Conservation (phyloP, 2,888 invertebrate species). For the Brenthis ino region DNA sequence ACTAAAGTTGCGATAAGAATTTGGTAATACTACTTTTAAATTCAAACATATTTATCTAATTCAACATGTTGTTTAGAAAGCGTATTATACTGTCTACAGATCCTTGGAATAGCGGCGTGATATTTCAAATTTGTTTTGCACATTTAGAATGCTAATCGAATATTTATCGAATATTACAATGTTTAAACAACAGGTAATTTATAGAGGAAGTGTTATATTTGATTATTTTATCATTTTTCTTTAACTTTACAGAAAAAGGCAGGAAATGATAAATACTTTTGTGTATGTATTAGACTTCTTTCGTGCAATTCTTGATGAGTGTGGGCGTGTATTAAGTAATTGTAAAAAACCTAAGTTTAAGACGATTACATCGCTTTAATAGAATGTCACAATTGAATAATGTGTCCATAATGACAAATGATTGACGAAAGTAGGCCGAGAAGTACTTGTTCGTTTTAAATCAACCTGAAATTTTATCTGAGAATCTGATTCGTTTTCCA, state of each 20-base stretch:
- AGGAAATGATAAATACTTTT: constrained; percentile 32
- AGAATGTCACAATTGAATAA: constrained; percentile 46
- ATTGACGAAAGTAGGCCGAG: constrained; percentile 44
- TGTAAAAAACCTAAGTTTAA: constrained; percentile 39
- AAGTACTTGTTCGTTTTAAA: constrained; percentile 26
- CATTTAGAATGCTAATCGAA: neutral
- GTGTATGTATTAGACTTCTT: constrained; percentile 31
- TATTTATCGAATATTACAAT: too few relatives aligned
- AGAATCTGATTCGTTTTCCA: constrained; percentile 7
- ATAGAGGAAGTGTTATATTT: neutral
- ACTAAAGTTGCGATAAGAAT: too few relatives aligned
- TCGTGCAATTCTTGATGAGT: constrained; percentile 32
- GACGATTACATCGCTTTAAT: constrained; percentile 43
- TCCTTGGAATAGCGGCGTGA: too few relatives aligned
- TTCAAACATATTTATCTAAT: too few relatives aligned
- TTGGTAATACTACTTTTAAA: too few relatives aligned
- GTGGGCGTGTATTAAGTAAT: constrained; percentile 40
- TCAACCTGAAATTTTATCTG: constrained; percentile 28
- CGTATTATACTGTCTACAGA: too few relatives aligned
- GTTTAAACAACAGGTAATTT: neutral
- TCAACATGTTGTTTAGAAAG: too few relatives aligned
- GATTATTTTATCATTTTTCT: constrained; percentile 11
- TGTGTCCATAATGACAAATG: constrained; percentile 44
- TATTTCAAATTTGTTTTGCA: too few relatives aligned
- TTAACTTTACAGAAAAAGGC: constrained; percentile 18